Evolutionary conservation across 2,797 vertebrate genomes (phyloP).

Genomic region (Sciurus carolinensis): DNA sequence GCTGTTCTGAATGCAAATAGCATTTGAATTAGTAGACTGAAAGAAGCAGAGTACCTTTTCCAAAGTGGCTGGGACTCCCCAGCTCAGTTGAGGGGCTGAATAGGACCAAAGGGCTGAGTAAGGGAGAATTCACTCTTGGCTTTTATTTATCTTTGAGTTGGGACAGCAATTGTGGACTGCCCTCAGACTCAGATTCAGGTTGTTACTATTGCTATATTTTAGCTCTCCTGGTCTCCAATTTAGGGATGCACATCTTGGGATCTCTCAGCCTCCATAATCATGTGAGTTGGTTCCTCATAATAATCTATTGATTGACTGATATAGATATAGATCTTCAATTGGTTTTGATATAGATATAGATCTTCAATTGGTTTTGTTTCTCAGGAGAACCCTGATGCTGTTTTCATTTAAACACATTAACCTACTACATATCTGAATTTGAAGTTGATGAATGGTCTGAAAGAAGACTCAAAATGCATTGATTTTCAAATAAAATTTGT

Average conservation of each 20-base stretch:
- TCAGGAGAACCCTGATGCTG: neutral
- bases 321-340: too few species aligned
- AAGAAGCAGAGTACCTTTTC: neutral
- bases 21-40: neutral
- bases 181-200: neutral
- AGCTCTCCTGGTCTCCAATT: neutral
- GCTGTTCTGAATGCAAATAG: neutral
- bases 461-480: neutral
- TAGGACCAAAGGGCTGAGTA: neutral
- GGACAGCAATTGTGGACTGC: neutral
- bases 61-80: neutral
- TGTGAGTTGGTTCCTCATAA: neutral
- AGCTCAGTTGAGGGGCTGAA: neutral
- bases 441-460: neutral
- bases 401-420: neutral
- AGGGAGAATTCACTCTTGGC: too few species aligned
- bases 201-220: too few species aligned
- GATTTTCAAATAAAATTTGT: neutral
- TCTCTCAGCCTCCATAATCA: neutral
- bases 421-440: conserved; percentile 5
- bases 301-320: too few species aligned
- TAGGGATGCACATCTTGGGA: neutral
- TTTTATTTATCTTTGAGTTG: too few species aligned
- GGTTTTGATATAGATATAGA: neutral
- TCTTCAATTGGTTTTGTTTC: neutral